These are phyloP conservation scores for Stenoptilia bipunctidactyla DNA, from an alignment of 2,888 invertebrate genomes.

Conservation along the genomic window DNA sequence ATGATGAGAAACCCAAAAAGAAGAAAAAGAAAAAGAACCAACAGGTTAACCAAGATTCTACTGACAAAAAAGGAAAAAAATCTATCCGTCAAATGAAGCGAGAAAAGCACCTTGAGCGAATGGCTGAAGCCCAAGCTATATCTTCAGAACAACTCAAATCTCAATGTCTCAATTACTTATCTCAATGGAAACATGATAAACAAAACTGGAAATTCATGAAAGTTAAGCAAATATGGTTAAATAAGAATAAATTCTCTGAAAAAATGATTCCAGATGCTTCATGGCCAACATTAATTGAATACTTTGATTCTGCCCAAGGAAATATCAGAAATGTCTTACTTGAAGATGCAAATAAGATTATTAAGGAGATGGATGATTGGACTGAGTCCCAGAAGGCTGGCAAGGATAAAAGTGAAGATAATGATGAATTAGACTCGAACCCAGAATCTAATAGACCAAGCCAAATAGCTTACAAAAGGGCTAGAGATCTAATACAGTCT, in stretches of 20 bases:
- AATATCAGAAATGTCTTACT: slow-evolving; percentile 73
- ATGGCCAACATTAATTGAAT: slow-evolving; percentile 78
- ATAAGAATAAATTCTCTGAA: slow-evolving; percentile 76
- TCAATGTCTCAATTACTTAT: slow-evolving; percentile 76
- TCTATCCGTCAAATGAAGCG: slow-evolving; percentile 77
- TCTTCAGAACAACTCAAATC: slow-evolving; percentile 67
- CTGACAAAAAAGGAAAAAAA: slow-evolving; percentile 54
- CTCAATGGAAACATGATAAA: slow-evolving; percentile 79
- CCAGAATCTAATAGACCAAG: slow-evolving; percentile 37
- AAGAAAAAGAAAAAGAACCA: slow-evolving; percentile 43
- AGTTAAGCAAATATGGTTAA: slow-evolving; percentile 81
- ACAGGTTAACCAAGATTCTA: slow-evolving; percentile 26
- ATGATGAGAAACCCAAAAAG: slow-evolving; percentile 33
- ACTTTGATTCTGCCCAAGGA: slow-evolving; percentile 79
- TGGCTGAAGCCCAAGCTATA: slow-evolving; percentile 65
- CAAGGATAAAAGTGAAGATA: slow-evolving; percentile 28
- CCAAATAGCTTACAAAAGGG: slow-evolving; percentile 68
- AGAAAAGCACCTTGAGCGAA: slow-evolving; percentile 70
- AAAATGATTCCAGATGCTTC: slow-evolving; percentile 70
- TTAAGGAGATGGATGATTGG: slow-evolving; percentile 73
- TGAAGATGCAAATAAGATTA: slow-evolving; percentile 74
- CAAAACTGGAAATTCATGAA: slow-evolving; percentile 87
- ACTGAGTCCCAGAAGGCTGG: slow-evolving; percentile 38
- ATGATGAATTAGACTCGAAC: slow-evolving; percentile 25
- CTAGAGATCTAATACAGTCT: slow-evolving; percentile 76